A percentile compares a stretch with the other conserved stretches of the same genome.
phyloP scores from a whole-genome alignment of 2,888 invertebrate genomes.

The Agrilus cyanescens region DNA sequence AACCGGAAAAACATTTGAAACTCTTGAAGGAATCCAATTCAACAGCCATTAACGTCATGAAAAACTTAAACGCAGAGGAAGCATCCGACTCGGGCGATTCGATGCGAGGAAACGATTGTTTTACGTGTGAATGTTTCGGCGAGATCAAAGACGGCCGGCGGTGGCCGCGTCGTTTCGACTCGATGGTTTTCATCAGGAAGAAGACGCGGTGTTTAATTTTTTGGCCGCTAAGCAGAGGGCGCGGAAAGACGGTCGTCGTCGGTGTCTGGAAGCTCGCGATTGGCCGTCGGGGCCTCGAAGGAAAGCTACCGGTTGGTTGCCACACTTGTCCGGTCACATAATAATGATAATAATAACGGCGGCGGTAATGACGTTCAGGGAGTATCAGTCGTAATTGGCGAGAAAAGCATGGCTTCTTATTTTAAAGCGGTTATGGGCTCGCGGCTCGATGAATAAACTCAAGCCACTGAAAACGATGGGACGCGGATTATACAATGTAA shows the following conservation, averaged over 20 bases:
- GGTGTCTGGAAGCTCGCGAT: conserved; percentile 17
- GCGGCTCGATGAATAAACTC: conserved; percentile 5
- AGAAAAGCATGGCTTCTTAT: conserved; percentile 30
- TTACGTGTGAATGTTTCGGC: no score
- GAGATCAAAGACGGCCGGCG: no score
- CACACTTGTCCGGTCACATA: conserved; percentile 29
- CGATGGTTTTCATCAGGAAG: conserved; percentile 12
- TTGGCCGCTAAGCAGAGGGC: conserved; percentile 27
- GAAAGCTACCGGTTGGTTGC: conserved; percentile 31
- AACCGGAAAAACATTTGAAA: no score
- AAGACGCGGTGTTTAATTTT: conserved; percentile 24
- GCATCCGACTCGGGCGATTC: no score
- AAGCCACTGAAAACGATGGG: no score
- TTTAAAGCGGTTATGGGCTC: conserved; percentile 10
- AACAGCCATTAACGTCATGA: no score
- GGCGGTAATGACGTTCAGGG: conserved; percentile 31
- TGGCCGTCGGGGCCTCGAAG: conserved; percentile 19
- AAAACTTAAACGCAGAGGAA: no score
- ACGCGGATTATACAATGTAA: no score
- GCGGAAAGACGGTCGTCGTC: conserved; percentile 24
- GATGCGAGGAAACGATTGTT: no score
- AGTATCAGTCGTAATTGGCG: conserved; percentile 28
- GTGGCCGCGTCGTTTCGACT: conserved; percentile 1
- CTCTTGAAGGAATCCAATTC: no score
- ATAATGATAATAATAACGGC: conserved; percentile 35